Evolutionary conservation across 2,888 invertebrate genomes (phyloP).

Genomic region (Yponomeuta malinellus): DNA sequence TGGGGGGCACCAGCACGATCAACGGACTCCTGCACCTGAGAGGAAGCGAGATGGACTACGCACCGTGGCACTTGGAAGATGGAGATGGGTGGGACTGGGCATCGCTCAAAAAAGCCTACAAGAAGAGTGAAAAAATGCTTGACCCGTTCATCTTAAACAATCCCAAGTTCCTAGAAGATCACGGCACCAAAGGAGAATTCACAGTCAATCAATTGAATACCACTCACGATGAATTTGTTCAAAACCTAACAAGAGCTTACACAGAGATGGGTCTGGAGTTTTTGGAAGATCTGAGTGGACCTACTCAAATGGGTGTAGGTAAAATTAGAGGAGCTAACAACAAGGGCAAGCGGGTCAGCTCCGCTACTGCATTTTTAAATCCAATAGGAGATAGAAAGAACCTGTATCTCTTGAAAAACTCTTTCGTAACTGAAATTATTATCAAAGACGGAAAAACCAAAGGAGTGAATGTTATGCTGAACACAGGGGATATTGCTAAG

Average conservation of each 20-base stretch:
- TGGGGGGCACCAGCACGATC: constrained; percentile 64
- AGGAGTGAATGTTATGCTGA: constrained; percentile 42
- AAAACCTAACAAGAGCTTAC: constrained; percentile 55
- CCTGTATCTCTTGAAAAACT: constrained; percentile 50
- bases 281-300: constrained; percentile 56
- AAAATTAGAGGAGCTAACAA: constrained; percentile 68
- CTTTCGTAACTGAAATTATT: constrained; percentile 38
- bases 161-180: constrained; percentile 46
- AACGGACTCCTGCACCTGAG: constrained; percentile 61
- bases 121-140: constrained; percentile 57
- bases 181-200: constrained; percentile 68
- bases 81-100: constrained; percentile 63
- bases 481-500: constrained; percentile 34
- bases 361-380: constrained; percentile 68
- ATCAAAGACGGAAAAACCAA: constrained; percentile 38
- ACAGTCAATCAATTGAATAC: constrained; percentile 66
- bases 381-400: constrained; percentile 45
- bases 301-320: constrained; percentile 70
- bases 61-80: constrained; percentile 47
- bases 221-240: constrained; percentile 46
- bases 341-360: constrained; percentile 72
- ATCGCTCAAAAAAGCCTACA: constrained; percentile 52
- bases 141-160: constrained; percentile 56
- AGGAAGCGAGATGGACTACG: constrained; percentile 55
- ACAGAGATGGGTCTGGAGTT: constrained; percentile 66